These are phyloP conservation scores for Drosophila virilis DNA, from an alignment of 1,140 invertebrate genomes.

Conservation along the genomic window DNA sequence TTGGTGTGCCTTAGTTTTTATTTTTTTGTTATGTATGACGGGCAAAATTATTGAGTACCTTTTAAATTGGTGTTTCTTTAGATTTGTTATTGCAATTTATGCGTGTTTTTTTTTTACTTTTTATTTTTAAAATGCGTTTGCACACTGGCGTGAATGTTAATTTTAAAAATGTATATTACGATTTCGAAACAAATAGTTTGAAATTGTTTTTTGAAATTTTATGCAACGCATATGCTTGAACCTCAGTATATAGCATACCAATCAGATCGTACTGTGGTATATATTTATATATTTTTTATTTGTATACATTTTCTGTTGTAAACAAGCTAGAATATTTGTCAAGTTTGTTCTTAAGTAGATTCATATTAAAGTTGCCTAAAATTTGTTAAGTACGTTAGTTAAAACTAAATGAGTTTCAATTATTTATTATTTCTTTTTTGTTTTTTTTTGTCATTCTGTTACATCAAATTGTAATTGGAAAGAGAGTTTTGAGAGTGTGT, in stretches of 20 bases:
- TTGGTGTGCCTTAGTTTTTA: constrained; percentile 65
- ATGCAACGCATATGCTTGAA: constrained; percentile 2
- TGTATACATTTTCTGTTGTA: constrained; percentile 60
- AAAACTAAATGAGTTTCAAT: constrained; percentile 73
- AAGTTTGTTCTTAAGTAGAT: constrained; percentile 65
- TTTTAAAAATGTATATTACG: constrained; percentile 44
- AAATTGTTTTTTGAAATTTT: constrained; percentile 13
- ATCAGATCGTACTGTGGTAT: constrained; percentile 29
- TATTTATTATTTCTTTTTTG: constrained; percentile 9
- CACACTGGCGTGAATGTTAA: constrained; percentile 51
- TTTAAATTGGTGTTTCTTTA: constrained; percentile 44
- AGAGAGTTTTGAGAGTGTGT: constrained; percentile 38
- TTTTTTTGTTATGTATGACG: constrained; percentile 47
- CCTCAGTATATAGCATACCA: constrained; percentile 4
- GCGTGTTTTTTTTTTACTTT: constrained; percentile 1
- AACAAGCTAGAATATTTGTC: constrained; percentile 76
- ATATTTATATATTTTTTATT: constrained; percentile 24
- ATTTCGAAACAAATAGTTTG: constrained; percentile 45
- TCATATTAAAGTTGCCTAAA: constrained; percentile 76
- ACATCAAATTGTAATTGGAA: constrained; percentile 52
- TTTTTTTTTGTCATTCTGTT: constrained; percentile 32
- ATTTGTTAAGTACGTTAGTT: constrained; percentile 67
- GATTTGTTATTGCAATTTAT: constrained; percentile 30
- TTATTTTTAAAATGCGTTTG: constrained; percentile 53
- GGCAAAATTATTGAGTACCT: constrained; percentile 52